Base-by-base conservation (phyloP, 2,797 vertebrate genomes). In the Neomorphus geoffroyi region DNA sequence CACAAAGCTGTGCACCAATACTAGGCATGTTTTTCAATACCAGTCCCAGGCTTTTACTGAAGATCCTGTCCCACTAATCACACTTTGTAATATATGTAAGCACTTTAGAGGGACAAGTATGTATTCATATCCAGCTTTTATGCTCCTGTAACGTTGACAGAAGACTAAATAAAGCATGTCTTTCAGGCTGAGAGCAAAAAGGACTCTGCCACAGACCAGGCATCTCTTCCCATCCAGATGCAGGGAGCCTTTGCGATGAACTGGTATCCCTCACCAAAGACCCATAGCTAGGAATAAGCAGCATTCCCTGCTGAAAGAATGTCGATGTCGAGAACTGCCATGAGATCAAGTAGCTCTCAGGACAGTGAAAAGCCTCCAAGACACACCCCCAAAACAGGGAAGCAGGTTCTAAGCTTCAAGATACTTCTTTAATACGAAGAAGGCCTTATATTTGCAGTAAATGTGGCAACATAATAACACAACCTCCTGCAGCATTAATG, bases 221-320 rank as follows among this genome's bases (percentile, higher is more conserved):
- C 39, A 39, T 21, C 61, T 88, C 18, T 58, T 79, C 43, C 50
- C 22, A 50, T 56, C 26, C 41, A 71, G 56, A 26, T 30, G n/a
- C 33, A 45, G 19, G 28, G 7, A 61, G 5, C 23, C 54, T 81
- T 61, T 77, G 67, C 67, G 53, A 10, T 16, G 30, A 7, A 10
- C 21, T 64, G 6, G 0, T 75, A 15, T 33, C 1, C 0, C 4
- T n/a, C 17, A 30, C 35, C 13, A 3, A 73, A 75, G 51, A 71
- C 13, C 30, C n/a, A 7, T 8, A 48, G 48, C 18, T 56, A 33
- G 58, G 28, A 84, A 32, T 33, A 58, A 71, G 39, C 35, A 80
- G 35, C 22, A 67, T 7, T 73, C 54, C 50, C 21, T 67, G n/a
- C 37, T 22, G 23, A 66, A 37, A 45, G 41, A 61, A 67, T 28